These are phyloP conservation scores for Chrysina gloriosa DNA, from an alignment of 2,888 invertebrate genomes.

Conservation along the genomic window DNA sequence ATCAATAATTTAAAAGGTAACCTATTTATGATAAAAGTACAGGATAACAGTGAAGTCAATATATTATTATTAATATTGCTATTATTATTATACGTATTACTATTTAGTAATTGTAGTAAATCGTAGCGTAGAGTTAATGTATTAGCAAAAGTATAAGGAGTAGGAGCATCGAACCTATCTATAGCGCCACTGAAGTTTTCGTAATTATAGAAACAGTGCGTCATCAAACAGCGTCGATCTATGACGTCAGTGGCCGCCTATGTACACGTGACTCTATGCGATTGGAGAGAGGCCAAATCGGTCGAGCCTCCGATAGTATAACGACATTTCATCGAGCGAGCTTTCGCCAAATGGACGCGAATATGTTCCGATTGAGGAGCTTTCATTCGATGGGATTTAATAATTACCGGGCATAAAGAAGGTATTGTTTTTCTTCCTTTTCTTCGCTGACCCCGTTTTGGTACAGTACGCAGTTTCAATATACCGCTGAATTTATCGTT, in stretches of 20 bases:
- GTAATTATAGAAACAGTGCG: conserved; percentile 41
- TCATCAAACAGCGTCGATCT: conserved; percentile 36
- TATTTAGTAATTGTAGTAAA: too few species aligned
- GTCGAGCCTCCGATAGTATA: conserved; percentile 38
- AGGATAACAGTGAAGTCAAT: too few species aligned
- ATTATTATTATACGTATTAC: too few species aligned
- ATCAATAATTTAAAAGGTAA: too few species aligned
- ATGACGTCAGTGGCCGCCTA: conserved; percentile 48
- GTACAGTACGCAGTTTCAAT: background rate
- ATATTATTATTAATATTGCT: too few species aligned
- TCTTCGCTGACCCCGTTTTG: conserved; percentile 26
- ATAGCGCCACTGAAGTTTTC: background rate
- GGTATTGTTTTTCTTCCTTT: conserved; percentile 29
- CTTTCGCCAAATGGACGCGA: conserved; percentile 23
- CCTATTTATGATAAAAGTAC: too few species aligned
- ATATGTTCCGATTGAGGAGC: conserved; percentile 31
- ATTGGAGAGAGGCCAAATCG: conserved; percentile 43
- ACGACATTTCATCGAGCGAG: conserved; percentile 15
- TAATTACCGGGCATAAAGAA: conserved; percentile 26
- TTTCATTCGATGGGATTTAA: conserved; percentile 27
- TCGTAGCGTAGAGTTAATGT: too few species aligned
- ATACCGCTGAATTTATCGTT: conserved; percentile 6
- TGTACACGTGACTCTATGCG: conserved; percentile 45
- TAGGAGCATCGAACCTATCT: background rate
- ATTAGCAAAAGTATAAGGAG: too few species aligned